A percentile compares a stretch with the other conserved stretches of the same genome.
Evolutionary conservation across 2,888 invertebrate genomes (phyloP).

Genomic region (Terebella lapidaria): DNA sequence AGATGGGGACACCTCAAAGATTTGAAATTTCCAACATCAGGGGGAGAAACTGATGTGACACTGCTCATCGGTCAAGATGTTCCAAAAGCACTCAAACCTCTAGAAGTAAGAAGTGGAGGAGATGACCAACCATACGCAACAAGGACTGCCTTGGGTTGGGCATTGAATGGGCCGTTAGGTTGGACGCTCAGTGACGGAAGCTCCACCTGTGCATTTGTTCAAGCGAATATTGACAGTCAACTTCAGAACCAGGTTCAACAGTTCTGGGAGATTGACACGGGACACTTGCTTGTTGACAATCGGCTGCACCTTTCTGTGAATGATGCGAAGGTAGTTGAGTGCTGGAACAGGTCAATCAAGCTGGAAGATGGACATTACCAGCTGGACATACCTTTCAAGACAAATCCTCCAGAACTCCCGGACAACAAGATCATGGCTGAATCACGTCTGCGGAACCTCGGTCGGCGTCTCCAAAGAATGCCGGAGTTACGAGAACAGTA

Average conservation of each 20-base stretch:
- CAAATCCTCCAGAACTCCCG: neutral
- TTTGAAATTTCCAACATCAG: no score
- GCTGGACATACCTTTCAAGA: slow-evolving; percentile 4
- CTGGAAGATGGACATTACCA: slow-evolving; percentile 1
- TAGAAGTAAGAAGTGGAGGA: no score
- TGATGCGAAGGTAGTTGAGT: neutral
- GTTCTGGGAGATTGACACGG: slow-evolving; percentile 1
- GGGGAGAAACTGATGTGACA: no score
- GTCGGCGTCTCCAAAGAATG: neutral
- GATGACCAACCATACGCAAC: no score
- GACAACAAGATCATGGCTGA: slow-evolving; percentile 8
- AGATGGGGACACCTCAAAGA: no score
- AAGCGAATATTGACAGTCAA: neutral
- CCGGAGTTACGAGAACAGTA: neutral
- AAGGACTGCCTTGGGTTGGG: no score
- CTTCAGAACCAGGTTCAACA: neutral
- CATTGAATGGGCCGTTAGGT: no score
- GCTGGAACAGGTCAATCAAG: neutral
- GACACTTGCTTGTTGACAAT: neutral
- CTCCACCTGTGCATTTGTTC: no score
- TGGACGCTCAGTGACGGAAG: no score
- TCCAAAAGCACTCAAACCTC: no score
- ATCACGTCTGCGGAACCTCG: neutral
- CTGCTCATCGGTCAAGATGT: no score
- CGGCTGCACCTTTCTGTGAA: neutral